Conservation (phyloP, 2,797 vertebrate genomes). For the Atherinosoma microstoma region DNA sequence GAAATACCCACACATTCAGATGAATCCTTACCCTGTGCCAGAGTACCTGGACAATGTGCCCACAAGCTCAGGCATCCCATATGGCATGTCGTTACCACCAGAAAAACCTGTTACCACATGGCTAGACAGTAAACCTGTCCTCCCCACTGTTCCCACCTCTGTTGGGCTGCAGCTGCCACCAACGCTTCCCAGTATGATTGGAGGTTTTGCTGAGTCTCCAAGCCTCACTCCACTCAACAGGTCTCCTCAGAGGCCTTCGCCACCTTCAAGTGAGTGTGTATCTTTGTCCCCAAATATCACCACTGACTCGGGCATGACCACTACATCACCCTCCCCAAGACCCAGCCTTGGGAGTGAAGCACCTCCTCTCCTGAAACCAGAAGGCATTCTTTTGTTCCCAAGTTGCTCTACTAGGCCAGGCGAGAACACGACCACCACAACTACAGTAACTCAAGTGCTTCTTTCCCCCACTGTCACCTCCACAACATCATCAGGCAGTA, state of each 20-base stretch:
- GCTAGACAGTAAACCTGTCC: constrained; percentile 97
- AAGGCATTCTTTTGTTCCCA: constrained; percentile 88
- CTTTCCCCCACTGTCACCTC: constrained; percentile 79
- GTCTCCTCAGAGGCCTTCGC: constrained; percentile 95
- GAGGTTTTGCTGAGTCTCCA: constrained; percentile 90
- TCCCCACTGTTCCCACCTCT: constrained; percentile 91
- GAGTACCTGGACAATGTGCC: constrained; percentile 99
- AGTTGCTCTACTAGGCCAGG: constrained; percentile 81
- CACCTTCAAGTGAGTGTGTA: constrained; percentile 94
- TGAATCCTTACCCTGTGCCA: constrained; percentile 99
- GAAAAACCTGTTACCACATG: constrained; percentile 98
- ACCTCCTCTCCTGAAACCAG: constrained; percentile 86
- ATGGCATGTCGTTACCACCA: constrained; percentile 97
- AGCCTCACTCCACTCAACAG: constrained; percentile 92
- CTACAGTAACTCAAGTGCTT: constrained; percentile 83
- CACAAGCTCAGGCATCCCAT: constrained; percentile 98
- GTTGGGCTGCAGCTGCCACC: constrained; percentile 94
- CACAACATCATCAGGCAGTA: constrained; percentile 75
- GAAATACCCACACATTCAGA: constrained; percentile 99
- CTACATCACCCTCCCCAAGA: constrained; percentile 88
- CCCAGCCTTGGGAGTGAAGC: constrained; percentile 74
- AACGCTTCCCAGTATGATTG: constrained; percentile 87
- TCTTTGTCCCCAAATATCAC: constrained; percentile 93
- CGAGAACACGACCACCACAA: constrained; percentile 82
- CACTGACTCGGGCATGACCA: constrained; percentile 83